Base-by-base conservation (phyloP, 2,888 invertebrate species). In the Cynaeus angustus region DNA sequence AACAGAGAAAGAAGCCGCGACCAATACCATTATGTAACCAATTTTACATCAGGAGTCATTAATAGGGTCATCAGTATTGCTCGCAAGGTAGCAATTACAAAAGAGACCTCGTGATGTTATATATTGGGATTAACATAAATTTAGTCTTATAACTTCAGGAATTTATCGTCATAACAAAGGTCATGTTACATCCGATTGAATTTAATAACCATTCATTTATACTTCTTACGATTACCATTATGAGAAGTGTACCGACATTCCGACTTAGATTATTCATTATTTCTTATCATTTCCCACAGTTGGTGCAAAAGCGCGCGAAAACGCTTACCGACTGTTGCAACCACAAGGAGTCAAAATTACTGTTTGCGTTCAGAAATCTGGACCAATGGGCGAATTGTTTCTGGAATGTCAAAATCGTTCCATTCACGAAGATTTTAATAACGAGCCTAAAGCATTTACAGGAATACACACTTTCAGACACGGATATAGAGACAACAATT, bases 1-100 rank as follows among this genome's bases (percentile, higher is more conserved):
- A 64, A 64, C 52, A 5, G 10, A 46, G 41, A 64, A 65, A 45
- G 61, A 46, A 58, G 52, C 65, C 21, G 37, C 38, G 66, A 37
- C 52, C 26, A 61, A 41, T 12, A 37, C n/a, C 28, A 65, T 71
- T 71, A 71, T 68, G 61, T 71, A 64, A 13, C 41, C 5, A 64
- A 56, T 71, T 66, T 66, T 61, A 48, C 28, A 26, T 50, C 26
- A 48, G 16, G 45, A 12, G 12, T 45, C 28, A 41, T 43, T 43
- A 58, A 28, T 28, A 38, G 56, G 56, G 41, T 38, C 41, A 38
- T 14, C 26, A 12, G 12, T 41, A 52, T 13, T 30, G 28, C 16
- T 28, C 10, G 45, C 43, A 58, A 59, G 45, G 38, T 26, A 38
- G 59, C 46, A 45, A 45, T 59, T 59, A 58, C 37, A 10, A 33